Base-by-base conservation (phyloP, 2,113 vertebrate species). In the Siniperca knerii region DNA sequence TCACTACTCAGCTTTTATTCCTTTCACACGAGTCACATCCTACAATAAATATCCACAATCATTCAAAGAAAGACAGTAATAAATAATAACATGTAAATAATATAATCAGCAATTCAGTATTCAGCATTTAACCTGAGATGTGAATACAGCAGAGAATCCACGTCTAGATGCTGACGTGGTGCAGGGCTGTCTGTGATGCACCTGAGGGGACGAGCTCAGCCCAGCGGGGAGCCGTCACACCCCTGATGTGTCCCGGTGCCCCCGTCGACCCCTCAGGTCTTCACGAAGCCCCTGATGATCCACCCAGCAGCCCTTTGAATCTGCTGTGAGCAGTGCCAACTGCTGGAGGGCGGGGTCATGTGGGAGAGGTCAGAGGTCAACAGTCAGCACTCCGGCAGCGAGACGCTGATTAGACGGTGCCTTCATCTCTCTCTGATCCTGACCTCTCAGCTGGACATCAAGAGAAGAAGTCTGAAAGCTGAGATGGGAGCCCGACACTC, bases 171-270 rank as follows among this genome's bases (percentile, higher is more conserved):
- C 6, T 20, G 23, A 11, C 16, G 3, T 33, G 48, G 75, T 61
- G 40, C 42, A 7, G 62, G 33, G 94, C 18, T 0, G 16, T 92
- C 95, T 96, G 95, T 93, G 95, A 93, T 94, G 92, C 96, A 92
- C 86, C 91, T 91, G 86, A 84, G 90, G 91, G 87, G 58, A 81
- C 2, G 10, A 62, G 62, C 80, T 68, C 21, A 20, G 75, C 68
- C 74, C 85, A 42, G 87, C 61, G 7, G 87, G 87, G 60, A 58
- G 70, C 87, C 42, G 69, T 90, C 82, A 68, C 2, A 20, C 46
- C 77, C 79, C 85, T 76, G 73, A 84, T 82, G 83, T 21, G 29
- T 77, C 73, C 72, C 4, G 4, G 6, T 16, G 87, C 69, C 78
- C 74, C 67, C 3, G 15, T 10, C 15, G 81, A 89, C 84, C 82